Evolutionary conservation across 2,113 vertebrate genomes (phyloP).

Genomic region (Aplodontia rufa): DNA sequence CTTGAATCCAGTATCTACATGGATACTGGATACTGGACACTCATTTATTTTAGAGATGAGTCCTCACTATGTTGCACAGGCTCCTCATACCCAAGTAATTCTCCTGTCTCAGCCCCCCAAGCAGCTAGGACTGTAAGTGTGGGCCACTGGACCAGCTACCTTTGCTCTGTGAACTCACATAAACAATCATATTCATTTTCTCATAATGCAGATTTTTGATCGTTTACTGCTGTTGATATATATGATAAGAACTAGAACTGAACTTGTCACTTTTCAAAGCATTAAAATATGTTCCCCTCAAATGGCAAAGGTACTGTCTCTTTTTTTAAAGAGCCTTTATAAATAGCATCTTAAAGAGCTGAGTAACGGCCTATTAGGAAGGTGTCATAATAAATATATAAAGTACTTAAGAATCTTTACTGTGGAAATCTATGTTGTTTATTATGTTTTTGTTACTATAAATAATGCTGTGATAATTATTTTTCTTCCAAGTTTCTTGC

Average conservation of each 20-base stretch:
- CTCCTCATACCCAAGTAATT: neutral
- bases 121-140: neutral
- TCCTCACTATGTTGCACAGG: neutral
- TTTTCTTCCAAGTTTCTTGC: neutral
- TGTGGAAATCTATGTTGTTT: neutral
- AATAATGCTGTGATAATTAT: neutral
- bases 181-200: neutral
- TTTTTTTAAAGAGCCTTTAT: neutral
- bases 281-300: neutral
- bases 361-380: neutral
- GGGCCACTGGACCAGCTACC: neutral
- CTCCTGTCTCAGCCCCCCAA: neutral
- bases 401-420: neutral
- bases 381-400: neutral
- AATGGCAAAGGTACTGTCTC: neutral
- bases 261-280: neutral
- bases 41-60: neutral
- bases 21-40: too few species aligned
- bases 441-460: neutral
- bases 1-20: neutral
- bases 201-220: neutral
- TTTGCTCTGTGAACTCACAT: neutral
- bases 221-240: neutral
- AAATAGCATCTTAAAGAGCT: constrained; percentile 2
- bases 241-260: neutral